A percentile compares a stretch with the other conserved stretches of the same genome.
Evolutionary conservation across 2,113 vertebrate species (phyloP).

Genomic region (Ovibos moschatus): DNA sequence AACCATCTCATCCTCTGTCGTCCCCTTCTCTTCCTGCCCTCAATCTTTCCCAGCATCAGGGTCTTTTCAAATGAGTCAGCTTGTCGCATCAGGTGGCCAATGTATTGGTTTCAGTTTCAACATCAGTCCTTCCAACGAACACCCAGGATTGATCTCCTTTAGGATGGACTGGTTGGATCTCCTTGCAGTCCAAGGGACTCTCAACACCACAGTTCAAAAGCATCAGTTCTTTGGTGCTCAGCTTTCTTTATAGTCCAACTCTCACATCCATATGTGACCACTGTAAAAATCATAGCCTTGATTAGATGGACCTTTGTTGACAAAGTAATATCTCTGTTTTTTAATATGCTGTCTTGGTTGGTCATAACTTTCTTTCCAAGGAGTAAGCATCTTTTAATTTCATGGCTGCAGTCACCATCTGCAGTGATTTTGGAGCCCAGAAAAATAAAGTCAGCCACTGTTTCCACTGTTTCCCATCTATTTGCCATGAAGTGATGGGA

Average conservation of each 20-base stretch:
- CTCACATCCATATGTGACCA: not conserved
- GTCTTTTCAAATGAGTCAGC: not conserved
- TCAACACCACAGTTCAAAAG: not conserved
- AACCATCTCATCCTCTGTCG: not conserved
- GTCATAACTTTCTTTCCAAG: not conserved
- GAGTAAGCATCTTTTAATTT: not conserved
- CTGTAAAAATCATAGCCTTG: not conserved
- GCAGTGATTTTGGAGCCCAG: no score
- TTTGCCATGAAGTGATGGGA: not conserved
- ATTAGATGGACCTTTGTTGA: not conserved
- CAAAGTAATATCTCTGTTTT: not conserved
- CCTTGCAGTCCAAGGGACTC: not conserved
- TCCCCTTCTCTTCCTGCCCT: not conserved
- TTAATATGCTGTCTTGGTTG: not conserved
- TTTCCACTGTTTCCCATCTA: not conserved
- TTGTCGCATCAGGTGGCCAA: not conserved
- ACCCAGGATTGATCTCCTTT: not conserved
- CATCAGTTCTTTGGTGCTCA: accelerated
- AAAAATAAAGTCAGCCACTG: not conserved
- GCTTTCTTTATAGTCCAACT: not conserved
- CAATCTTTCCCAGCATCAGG: not conserved
- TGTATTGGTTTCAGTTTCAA: not conserved
- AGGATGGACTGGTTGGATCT: not conserved
- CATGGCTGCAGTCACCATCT: not conserved
- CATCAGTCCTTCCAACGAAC: not conserved